Base-by-base conservation (phyloP, 2,797 vertebrate species). In the Anolis apletophallus region DNA sequence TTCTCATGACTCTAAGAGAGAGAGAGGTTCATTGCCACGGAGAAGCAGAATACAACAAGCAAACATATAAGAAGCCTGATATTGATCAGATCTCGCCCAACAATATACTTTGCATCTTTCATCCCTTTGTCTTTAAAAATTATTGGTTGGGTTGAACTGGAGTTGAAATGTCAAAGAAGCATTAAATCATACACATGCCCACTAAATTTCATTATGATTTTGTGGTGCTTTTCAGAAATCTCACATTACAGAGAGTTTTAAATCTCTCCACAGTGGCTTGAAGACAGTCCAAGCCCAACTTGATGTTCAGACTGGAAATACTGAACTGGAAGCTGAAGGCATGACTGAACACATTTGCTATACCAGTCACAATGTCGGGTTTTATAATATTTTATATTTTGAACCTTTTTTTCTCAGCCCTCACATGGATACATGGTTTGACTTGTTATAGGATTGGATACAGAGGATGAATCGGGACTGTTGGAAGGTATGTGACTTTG, bases 281-380 rank as follows among this genome's bases (percentile, higher is more conserved):
- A 17, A 19, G 73, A 26, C 46, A 67, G n/a, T 68, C 46, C 32
- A 61, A 19, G 26, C 19, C 21, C 72, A 67, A 84, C 29, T 7
- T 9, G 7, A 50, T 26, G 57, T 75, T 64, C 29, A 52, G 82
- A 75, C 82, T 64, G 75, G 72, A 83, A 61, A 83, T 36, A 59
- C 6, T 61, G 55, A 83, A 61, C 13, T 61, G 71, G 36, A 7
- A 69, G 46, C 80, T 55, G 19, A 40, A 82, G 71, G 36, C 40
- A n/a, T 23, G 57, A 12, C 34, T 52, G 67, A 36, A 21, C 34
- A 71, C 14, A 55, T 81, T 71, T 36, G 3, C 13, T 55, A 55
- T 36, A 19, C 54, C 13, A n/a, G 7, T 64, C 5, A 55, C 3
- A 3, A 23, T 54, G 21, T 1, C 17, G 23, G 29, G 36, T 52